Conservation (phyloP, 2,113 vertebrate genomes). For the Pomatorhinus ruficollis region DNA sequence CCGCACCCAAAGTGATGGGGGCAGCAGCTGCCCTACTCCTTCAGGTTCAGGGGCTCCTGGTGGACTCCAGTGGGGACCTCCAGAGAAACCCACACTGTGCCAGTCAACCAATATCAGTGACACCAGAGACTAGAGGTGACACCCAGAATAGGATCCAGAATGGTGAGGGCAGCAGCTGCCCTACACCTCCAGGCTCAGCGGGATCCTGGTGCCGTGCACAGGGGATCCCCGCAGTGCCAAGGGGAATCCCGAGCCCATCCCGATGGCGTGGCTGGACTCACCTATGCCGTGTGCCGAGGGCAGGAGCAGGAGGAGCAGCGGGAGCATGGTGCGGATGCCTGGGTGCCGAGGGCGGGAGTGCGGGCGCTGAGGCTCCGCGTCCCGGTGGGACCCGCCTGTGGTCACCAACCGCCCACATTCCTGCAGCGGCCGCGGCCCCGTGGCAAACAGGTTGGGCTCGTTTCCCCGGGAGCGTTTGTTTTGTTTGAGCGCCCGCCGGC, state of each 20-base stretch:
- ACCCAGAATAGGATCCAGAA: background rate
- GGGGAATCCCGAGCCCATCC: background rate
- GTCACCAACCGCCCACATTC: conserved; percentile 25
- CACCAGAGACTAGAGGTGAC: fast-evolving
- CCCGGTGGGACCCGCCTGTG: background rate
- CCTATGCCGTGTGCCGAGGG: background rate
- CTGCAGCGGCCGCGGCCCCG: background rate
- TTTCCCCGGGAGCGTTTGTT: background rate
- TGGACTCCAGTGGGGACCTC: background rate
- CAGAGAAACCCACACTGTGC: background rate
- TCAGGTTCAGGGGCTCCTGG: background rate
- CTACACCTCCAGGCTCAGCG: fast-evolving
- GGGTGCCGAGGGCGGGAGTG: background rate
- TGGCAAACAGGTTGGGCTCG: conserved; percentile 55
- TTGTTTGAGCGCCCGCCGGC: background rate
- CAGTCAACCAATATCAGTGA: background rate
- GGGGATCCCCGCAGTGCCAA: background rate
- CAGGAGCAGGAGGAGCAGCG: conserved; percentile 37
- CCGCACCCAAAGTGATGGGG: background rate
- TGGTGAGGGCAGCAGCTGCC: fast-evolving
- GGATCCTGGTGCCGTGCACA: fast-evolving
- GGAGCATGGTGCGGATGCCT: background rate
- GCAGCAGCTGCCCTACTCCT: fast-evolving
- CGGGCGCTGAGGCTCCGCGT: background rate
- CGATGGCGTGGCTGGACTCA: background rate